These are phyloP conservation scores for Sipha maydis DNA, from an alignment of 2,888 invertebrate species.

Conservation along the genomic window DNA sequence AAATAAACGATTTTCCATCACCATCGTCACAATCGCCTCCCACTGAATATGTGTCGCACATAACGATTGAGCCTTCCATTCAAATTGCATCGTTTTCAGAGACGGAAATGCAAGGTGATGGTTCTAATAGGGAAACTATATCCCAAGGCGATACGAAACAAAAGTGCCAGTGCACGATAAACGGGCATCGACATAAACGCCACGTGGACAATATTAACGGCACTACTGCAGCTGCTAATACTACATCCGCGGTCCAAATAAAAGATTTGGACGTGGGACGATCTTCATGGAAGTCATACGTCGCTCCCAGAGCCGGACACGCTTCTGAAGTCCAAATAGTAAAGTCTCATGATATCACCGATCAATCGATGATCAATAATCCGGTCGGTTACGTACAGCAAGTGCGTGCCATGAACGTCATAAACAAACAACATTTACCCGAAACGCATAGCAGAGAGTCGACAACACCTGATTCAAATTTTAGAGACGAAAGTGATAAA, in stretches of 20 bases:
- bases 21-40: not conserved
- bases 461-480: not conserved
- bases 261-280: not conserved
- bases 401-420: not conserved
- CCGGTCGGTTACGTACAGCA: constrained; percentile 14
- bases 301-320: constrained; percentile 25
- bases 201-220: not conserved
- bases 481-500: constrained; percentile 48
- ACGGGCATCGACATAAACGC: constrained; percentile 45
- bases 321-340: constrained; percentile 46
- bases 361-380: not conserved
- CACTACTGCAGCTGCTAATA: not conserved
- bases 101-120: constrained; percentile 41
- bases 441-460: not conserved
- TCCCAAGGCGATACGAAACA: constrained; percentile 1
- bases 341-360: constrained; percentile 51
- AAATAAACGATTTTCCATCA: not conserved
- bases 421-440: not conserved
- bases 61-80: constrained; percentile 60
- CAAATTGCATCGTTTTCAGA: constrained; percentile 61
- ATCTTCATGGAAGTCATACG: not conserved
- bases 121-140: not conserved
- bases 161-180: constrained; percentile 25
- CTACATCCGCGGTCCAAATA: not conserved
- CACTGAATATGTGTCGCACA: constrained; percentile 37